phyloP scores from a whole-genome alignment of 1,140 invertebrate species.

The Cyclargus thomasi region DNA sequence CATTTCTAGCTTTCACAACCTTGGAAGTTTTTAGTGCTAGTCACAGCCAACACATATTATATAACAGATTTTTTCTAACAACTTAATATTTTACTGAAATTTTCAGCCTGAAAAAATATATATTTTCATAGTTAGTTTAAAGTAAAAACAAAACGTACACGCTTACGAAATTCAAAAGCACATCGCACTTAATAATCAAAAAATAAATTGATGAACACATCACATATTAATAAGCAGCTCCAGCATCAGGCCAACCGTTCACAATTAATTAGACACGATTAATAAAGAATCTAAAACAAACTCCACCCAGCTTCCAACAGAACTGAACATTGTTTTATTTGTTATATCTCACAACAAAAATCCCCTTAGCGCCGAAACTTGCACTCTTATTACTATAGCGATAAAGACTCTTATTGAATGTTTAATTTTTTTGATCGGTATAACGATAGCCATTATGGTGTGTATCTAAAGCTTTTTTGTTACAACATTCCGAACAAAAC shows the following conservation, averaged over 20 bases:
- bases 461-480: conserved; percentile 73
- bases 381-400: conserved; percentile 22
- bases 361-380: conserved; percentile 13
- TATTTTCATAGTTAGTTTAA: no score
- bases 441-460: conserved; percentile 50
- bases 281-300: conserved; percentile 70
- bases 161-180: not conserved
- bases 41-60: no score
- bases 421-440: conserved; percentile 27
- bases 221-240: conserved; percentile 43
- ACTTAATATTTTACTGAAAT: no score
- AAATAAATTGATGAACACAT: conserved; percentile 26
- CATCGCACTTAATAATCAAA: not conserved
- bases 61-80: no score
- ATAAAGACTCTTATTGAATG: conserved; percentile 35
- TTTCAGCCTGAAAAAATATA: no score
- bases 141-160: not conserved
- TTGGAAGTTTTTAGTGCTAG: no score
- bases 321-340: conserved; percentile 63
- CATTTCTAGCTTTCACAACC: no score
- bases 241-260: conserved; percentile 56
- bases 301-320: conserved; percentile 62
- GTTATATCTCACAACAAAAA: conserved; percentile 32
- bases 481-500: conserved; percentile 72
- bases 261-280: conserved; percentile 73